Evolutionary conservation across 2,888 invertebrate genomes (phyloP).

Genomic region (Apamea anceps): DNA sequence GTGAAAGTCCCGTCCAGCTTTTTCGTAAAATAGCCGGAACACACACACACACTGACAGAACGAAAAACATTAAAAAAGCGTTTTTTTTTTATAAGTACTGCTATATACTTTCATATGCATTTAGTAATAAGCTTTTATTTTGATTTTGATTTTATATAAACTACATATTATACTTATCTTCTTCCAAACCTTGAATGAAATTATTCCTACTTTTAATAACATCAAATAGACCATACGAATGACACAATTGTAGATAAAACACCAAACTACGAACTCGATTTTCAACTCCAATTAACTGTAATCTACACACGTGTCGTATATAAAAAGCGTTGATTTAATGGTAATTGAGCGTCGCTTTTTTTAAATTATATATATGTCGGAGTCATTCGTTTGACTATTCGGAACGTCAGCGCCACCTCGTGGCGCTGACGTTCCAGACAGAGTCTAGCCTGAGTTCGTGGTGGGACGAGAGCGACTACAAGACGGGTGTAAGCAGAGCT

Average conservation of each 20-base stretch:
- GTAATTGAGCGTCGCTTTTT: conserved; percentile 44
- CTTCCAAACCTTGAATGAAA: conserved; percentile 6
- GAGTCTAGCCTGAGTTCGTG: no score
- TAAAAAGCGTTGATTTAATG: conserved; percentile 25
- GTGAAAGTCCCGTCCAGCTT: no score
- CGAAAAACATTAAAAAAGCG: neutral
- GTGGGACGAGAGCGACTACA: no score
- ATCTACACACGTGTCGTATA: conserved; percentile 9
- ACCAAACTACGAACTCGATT: conserved; percentile 19
- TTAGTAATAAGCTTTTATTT: neutral
- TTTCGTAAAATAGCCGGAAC: no score
- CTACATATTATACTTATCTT: neutral
- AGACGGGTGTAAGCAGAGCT: no score
- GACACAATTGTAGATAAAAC: conserved; percentile 9
- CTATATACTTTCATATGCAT: no score
- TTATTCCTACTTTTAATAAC: conserved; percentile 1
- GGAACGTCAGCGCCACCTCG: no score
- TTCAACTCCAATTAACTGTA: conserved; percentile 39
- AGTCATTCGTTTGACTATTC: no score
- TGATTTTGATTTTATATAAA: neutral
- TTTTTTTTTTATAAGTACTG: no score
- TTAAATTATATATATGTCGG: conserved; percentile 24
- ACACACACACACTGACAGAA: no score
- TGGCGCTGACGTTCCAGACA: no score
- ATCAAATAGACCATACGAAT: neutral